Conservation (phyloP, 2,113 vertebrate species). For the Muntiacus reevesi region DNA sequence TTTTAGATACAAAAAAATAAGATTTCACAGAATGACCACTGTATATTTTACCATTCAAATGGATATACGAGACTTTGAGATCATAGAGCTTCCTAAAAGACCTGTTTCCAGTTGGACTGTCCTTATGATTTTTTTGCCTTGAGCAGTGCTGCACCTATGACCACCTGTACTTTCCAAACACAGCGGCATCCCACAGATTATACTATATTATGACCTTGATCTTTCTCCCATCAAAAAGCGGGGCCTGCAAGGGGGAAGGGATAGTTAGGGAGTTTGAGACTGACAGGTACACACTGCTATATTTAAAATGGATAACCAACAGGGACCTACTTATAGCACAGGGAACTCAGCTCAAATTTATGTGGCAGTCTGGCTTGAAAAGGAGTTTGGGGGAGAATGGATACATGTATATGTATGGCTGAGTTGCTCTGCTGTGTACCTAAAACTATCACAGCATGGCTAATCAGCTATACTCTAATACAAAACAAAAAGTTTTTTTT, state of each 20-base stretch:
- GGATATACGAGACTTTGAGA: background rate
- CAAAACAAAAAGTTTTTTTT: background rate
- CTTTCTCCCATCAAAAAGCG: background rate
- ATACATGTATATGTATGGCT: background rate
- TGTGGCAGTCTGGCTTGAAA: background rate
- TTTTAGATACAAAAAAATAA: background rate
- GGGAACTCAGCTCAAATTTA: background rate
- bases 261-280: background rate
- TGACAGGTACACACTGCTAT: background rate
- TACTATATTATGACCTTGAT: background rate
- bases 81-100: background rate
- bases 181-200: background rate
- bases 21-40: background rate
- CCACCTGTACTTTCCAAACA: background rate
- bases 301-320: background rate
- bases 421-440: background rate
- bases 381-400: background rate
- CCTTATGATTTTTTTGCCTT: background rate
- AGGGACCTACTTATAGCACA: background rate
- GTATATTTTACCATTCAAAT: background rate
- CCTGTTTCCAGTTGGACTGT: background rate
- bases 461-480: background rate
- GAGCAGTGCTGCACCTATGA: background rate
- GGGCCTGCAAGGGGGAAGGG: background rate
- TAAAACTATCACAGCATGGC: background rate